Evolutionary conservation across 1,140 invertebrate species (phyloP).

Genomic region (Brachionus koreanus): DNA sequence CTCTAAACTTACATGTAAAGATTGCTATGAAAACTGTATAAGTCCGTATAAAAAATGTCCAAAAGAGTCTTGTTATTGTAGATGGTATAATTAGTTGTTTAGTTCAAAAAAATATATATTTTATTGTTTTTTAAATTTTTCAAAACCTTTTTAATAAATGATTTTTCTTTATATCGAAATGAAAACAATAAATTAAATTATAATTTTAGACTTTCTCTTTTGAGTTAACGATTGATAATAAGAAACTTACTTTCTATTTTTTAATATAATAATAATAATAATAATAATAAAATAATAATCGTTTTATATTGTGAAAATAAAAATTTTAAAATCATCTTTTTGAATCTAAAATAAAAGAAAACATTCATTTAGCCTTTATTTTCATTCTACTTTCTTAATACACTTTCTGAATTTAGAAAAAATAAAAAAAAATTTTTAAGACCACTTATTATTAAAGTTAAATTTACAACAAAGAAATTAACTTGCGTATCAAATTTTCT

Average conservation of each 20-base stretch:
- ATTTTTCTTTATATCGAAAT: background rate
- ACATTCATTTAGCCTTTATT: no score
- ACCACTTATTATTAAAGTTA: background rate
- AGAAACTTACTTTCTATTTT: no score
- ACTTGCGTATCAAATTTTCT: background rate
- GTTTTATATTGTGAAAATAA: no score
- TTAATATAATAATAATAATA: no score
- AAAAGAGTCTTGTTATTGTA: conserved; percentile 26
- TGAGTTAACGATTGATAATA: no score
- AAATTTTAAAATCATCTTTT: no score
- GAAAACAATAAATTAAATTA: background rate
- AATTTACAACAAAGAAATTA: background rate
- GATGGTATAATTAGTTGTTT: conserved; percentile 25
- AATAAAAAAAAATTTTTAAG: no score
- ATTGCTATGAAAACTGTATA: conserved; percentile 33
- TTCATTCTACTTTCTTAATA: no score
- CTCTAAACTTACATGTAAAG: conserved; percentile 25
- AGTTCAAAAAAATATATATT: background rate
- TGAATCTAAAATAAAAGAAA: no score
- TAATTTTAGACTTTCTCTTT: background rate
- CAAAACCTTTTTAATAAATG: background rate
- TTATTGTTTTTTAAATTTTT: background rate
- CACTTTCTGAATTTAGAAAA: no score
- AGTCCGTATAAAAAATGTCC: conserved; percentile 40
- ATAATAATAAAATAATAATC: no score